Percentiles rank a stretch among this genome's conserved stretches.
These are phyloP conservation scores for Gracilinanus agilis DNA, from an alignment of 2,113 vertebrate genomes.

Conservation along the genomic window DNA sequence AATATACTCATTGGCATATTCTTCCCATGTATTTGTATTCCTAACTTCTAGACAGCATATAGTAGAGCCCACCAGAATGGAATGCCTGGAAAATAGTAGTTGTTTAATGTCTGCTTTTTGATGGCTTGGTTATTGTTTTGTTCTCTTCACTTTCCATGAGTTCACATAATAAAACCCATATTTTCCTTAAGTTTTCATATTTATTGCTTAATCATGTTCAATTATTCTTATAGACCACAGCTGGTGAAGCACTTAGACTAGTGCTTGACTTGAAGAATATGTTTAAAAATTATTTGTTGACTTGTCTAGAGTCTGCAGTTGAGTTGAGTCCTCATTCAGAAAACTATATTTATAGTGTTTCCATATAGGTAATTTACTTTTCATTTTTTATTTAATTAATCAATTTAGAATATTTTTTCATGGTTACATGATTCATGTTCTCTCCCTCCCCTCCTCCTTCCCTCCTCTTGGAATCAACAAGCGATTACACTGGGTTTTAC, in stretches of 20 bases:
- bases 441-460: too few relatives aligned
- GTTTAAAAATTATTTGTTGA: background rate
- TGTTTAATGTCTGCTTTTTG: background rate
- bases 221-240: background rate
- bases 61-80: background rate
- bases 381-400: too few relatives aligned
- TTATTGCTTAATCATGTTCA: background rate
- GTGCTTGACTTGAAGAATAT: background rate
- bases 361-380: too few relatives aligned
- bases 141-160: background rate
- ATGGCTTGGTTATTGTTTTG: background rate
- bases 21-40: background rate
- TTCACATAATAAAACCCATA: background rate
- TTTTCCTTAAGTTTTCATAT: background rate
- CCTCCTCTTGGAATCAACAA: too few relatives aligned
- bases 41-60: background rate
- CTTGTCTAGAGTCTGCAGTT: background rate
- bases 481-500: too few relatives aligned
- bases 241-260: background rate
- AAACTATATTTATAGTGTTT: background rate
- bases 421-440: too few relatives aligned
- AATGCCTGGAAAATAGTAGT: background rate
- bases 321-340: background rate
- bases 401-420: too few relatives aligned
- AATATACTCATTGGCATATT: background rate